phyloP scores from a whole-genome alignment of 2,888 invertebrate species.

The Scaptomyza polygonia region DNA sequence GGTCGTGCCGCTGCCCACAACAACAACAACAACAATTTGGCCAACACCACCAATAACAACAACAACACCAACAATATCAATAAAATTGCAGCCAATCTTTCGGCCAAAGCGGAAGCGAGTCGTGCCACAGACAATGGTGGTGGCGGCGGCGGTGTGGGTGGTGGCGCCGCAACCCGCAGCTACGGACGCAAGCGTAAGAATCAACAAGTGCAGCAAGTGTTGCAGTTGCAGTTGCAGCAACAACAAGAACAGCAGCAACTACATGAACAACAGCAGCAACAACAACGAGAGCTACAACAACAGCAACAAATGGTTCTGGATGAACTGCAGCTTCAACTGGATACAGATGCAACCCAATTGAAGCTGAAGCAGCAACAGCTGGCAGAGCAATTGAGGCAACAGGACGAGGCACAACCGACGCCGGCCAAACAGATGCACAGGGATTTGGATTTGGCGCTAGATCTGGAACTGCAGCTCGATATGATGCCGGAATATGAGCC shows the following conservation, averaged over 20 bases:
- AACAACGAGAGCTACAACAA: background rate
- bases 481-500: conserved; percentile 4
- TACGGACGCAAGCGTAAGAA: conserved; percentile 84
- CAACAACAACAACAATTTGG: conserved; percentile 77
- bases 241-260: background rate
- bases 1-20: conserved; percentile 62
- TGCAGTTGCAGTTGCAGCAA: conserved; percentile 32
- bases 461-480: conserved; percentile 7
- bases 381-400: conserved; percentile 50
- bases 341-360: conserved; percentile 30
- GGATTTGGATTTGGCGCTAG: conserved; percentile 21
- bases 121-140: conserved; percentile 44
- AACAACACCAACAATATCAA: conserved; percentile 72
- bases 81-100: conserved; percentile 79
- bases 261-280: too few species aligned
- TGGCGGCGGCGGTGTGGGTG: conserved; percentile 11
- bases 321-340: conserved; percentile 1
- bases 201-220: conserved; percentile 74
- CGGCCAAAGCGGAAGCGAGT: conserved; percentile 78
- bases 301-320: conserved; percentile 26
- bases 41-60: conserved; percentile 53
- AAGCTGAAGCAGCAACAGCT: conserved; percentile 43
- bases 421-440: conserved; percentile 70
- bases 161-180: conserved; percentile 57
- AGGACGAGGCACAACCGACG: conserved; percentile 44